A percentile compares a stretch with the other conserved stretches of the same genome.
Conservation (phyloP, 1,140 invertebrate species). For the Drosophila baimaii region DNA sequence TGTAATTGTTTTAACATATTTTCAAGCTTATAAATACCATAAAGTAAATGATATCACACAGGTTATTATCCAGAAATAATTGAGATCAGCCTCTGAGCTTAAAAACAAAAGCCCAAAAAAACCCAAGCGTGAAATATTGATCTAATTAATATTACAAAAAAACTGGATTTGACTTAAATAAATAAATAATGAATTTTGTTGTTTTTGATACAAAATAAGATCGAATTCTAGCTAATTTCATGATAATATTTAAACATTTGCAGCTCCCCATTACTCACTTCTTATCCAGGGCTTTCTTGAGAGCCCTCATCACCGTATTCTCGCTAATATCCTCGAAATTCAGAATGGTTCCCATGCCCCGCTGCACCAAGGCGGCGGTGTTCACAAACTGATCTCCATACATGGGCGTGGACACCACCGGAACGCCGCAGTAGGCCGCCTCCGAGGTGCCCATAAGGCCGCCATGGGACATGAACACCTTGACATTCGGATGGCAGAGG, state of each 20-base stretch:
- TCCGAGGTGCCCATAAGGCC: conserved; percentile 91
- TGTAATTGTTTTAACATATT: neutral
- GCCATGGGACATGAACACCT: conserved; percentile 90
- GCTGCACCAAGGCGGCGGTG: conserved; percentile 86
- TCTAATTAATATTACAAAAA: neutral
- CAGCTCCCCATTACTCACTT: conserved; percentile 46
- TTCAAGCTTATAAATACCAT: neutral
- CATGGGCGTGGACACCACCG: conserved; percentile 89
- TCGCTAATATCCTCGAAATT: conserved; percentile 86
- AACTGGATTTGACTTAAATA: neutral
- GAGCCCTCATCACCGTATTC: conserved; percentile 85
- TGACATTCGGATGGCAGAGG: conserved; percentile 89
- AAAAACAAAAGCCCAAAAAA: neutral
- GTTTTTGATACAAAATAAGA: neutral
- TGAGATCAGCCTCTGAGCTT: neutral
- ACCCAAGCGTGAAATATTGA: neutral
- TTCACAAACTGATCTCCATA: conserved; percentile 89
- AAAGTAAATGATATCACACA: neutral
- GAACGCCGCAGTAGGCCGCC: conserved; percentile 89
- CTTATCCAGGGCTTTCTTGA: conserved; percentile 85
- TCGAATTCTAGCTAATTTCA: neutral
- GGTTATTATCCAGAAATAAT: neutral
- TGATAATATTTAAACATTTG: too few species aligned
- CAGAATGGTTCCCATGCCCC: conserved; percentile 87
- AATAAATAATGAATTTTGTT: neutral